phyloP scores from a whole-genome alignment of 30 jellyfish, hydroid and myxozoan species.

The Pseudorhiza aurosa region DNA sequence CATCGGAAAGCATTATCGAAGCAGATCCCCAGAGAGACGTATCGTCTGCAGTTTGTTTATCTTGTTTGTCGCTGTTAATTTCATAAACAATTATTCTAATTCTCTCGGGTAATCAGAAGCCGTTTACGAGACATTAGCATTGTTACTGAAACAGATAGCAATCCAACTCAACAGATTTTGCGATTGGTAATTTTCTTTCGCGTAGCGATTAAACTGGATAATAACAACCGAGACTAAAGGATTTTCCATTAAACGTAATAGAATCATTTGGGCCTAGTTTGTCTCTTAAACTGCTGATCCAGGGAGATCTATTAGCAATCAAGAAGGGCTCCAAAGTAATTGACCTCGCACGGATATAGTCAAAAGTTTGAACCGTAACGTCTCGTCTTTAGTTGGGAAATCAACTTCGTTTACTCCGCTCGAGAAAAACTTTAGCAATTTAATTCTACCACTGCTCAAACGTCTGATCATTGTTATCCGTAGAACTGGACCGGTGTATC shows the following conservation, averaged over 20 bases:
- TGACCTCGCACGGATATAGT: too few species aligned
- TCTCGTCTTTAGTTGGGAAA: too few species aligned
- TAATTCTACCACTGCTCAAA: too few species aligned
- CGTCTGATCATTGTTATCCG: too few species aligned
- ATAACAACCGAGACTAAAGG: not conserved
- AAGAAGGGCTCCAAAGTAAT: too few species aligned
- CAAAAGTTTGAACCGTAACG: too few species aligned
- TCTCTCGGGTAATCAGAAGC: conserved; percentile 22
- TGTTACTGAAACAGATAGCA: not conserved
- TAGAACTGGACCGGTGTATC: too few species aligned
- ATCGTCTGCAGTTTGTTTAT: conserved; percentile 13
- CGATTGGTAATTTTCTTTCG: not conserved
- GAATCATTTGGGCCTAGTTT: not conserved
- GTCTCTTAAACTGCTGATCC: too few species aligned
- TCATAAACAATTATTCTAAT: conserved; percentile 16
- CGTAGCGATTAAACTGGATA: conserved; percentile 9
- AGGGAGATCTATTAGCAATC: too few species aligned
- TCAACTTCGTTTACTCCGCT: too few species aligned
- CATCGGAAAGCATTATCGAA: conserved; percentile 21
- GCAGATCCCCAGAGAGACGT: not conserved
- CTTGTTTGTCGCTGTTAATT: conserved; percentile 58
- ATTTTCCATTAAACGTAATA: not conserved
- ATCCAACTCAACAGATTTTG: not conserved
- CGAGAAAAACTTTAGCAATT: too few species aligned
- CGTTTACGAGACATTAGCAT: conserved; percentile 11